A percentile compares a stretch with the other conserved stretches of the same genome.
These are phyloP conservation scores for Lophotis ruficrista DNA, from an alignment of 2,113 vertebrate species.

Conservation along the genomic window DNA sequence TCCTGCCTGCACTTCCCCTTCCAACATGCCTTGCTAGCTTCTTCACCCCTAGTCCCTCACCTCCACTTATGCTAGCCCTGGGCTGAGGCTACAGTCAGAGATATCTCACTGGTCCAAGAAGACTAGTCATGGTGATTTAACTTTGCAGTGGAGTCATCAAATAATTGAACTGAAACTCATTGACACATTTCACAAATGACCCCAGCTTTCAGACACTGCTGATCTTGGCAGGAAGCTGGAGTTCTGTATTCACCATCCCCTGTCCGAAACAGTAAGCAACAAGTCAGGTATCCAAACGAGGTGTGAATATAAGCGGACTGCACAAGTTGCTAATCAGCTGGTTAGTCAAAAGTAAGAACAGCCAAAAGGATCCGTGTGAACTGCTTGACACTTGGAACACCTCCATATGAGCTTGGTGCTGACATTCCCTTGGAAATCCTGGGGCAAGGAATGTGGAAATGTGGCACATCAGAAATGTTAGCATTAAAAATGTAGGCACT, in stretches of 20 bases:
- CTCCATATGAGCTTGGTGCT: neutral
- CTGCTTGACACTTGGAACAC: neutral
- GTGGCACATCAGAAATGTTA: neutral
- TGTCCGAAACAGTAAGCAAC: neutral
- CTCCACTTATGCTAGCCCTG: too few relatives aligned
- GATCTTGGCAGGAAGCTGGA: neutral
- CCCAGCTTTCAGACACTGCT: neutral
- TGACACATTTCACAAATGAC: neutral
- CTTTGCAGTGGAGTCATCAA: neutral
- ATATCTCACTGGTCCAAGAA: neutral
- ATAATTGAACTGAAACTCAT: neutral
- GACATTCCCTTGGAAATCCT: neutral
- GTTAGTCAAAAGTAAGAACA: neutral
- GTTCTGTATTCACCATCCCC: neutral
- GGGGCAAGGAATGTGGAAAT: neutral
- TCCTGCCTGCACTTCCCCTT: too few relatives aligned
- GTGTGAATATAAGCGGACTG: neutral
- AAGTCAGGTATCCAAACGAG: neutral
- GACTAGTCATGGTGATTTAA: neutral
- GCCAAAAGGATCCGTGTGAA: neutral
- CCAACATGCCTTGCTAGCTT: too few relatives aligned
- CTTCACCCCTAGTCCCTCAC: too few relatives aligned
- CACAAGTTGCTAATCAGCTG: neutral
- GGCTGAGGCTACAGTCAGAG: neutral
- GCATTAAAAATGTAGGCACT: neutral